Conservation (phyloP, 2,797 vertebrate genomes). For the Centroberyx gerrardi region DNA sequence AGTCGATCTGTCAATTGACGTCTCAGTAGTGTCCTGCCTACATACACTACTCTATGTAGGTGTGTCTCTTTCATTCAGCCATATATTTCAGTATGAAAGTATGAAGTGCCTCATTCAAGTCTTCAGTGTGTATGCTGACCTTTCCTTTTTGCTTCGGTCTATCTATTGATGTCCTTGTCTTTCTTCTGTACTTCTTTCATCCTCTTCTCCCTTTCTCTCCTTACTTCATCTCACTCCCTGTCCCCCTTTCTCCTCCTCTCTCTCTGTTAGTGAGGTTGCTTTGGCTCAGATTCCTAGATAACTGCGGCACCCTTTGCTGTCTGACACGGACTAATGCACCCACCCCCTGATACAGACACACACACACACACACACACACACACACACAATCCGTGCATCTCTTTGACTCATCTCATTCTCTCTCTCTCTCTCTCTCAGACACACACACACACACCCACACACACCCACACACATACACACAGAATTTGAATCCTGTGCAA, state of each 20-base stretch:
- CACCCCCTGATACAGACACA: constrained; percentile 72
- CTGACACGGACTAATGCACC: constrained; percentile 83
- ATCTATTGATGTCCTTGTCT: constrained; percentile 30
- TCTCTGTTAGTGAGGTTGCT: constrained; percentile 77
- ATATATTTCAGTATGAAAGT: constrained; percentile 18
- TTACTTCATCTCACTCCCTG: constrained; percentile 57
- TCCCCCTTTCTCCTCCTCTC: constrained; percentile 60
- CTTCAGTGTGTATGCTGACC: constrained; percentile 24
- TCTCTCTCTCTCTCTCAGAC: constrained; percentile 18
- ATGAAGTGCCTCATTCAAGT: constrained; percentile 4
- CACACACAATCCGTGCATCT: constrained; percentile 37
- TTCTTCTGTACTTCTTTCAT: constrained; percentile 82
- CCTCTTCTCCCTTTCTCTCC: constrained; percentile 66
- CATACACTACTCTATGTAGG: neutral
- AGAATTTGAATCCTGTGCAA: constrained; percentile 5
- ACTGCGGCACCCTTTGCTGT: constrained; percentile 85
- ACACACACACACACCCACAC: neutral
- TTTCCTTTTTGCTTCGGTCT: constrained; percentile 34
- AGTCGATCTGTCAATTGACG: neutral
- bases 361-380: constrained; percentile 45
- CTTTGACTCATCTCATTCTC: constrained; percentile 24
- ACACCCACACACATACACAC: constrained; percentile 26
- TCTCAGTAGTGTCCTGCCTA: neutral
- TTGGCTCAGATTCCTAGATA: constrained; percentile 88
- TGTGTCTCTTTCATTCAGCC: constrained; percentile 10